Conservation (phyloP, 1,140 invertebrate species). For the Caenorhabditis tropicalis region DNA sequence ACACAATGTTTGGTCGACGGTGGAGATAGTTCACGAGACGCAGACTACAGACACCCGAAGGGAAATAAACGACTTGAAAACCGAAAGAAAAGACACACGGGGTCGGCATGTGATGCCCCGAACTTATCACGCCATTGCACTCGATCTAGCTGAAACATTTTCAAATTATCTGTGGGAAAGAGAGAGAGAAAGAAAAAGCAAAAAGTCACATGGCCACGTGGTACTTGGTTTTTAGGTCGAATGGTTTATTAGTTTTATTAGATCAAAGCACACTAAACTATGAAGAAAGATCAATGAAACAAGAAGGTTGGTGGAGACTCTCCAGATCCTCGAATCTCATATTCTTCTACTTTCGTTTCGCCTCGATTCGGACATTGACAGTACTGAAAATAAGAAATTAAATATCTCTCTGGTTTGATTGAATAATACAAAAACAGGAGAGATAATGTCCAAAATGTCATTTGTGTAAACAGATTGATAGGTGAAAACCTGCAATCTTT, state of each 20-base stretch:
- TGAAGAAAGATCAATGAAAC: conserved; percentile 6
- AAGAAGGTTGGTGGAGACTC: not conserved
- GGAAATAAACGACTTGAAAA: not conserved
- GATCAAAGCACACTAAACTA: not conserved
- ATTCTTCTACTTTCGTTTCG: not conserved
- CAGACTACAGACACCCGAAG: not conserved
- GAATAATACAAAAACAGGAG: not conserved
- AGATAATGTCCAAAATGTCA: not conserved
- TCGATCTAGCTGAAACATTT: conserved; percentile 37
- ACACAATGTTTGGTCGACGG: conserved; percentile 31
- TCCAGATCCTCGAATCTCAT: not conserved
- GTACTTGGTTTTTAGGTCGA: not conserved
- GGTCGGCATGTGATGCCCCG: conserved; percentile 37
- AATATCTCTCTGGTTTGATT: not conserved
- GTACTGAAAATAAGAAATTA: conserved; percentile 31
- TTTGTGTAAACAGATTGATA: not conserved
- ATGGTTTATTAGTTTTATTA: conserved; percentile 23
- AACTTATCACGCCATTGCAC: conserved; percentile 37
- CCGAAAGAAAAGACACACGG: conserved; percentile 15
- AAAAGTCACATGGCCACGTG: conserved; percentile 23
- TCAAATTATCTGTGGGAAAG: not conserved
- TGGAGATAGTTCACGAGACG: not conserved
- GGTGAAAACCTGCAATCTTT: not conserved
- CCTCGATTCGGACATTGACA: conserved; percentile 9
- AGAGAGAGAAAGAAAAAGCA: not conserved